These are phyloP conservation scores for Epizoanthus stellaris DNA, from an alignment of 92 coral and sea anemone genomes.

Conservation along the genomic window DNA sequence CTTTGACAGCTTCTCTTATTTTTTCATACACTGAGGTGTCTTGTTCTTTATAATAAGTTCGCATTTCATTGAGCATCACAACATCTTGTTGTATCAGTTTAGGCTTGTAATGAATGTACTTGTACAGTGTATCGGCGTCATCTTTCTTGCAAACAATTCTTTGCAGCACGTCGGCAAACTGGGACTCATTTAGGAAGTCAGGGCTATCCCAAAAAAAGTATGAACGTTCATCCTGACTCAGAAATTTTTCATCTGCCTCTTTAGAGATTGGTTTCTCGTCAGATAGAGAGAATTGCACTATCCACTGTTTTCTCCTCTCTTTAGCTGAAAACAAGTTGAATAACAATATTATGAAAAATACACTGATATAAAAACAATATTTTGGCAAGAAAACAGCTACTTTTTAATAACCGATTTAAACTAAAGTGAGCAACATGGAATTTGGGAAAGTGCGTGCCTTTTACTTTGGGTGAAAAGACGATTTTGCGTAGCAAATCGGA, in stretches of 20 bases:
- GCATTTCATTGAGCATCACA: neutral
- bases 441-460: too few relatives aligned
- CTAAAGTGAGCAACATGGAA: too few relatives aligned
- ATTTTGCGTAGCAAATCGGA: too few relatives aligned
- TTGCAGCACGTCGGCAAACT: constrained; percentile 25
- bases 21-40: neutral
- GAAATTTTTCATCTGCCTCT: neutral
- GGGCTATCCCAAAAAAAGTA: constrained; percentile 43
- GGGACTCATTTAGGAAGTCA: constrained; percentile 31
- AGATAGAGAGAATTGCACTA: constrained; percentile 21
- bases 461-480: too few relatives aligned
- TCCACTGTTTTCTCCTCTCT: neutral
- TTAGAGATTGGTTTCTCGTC: constrained; percentile 18
- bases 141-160: constrained; percentile 30
- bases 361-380: too few relatives aligned
- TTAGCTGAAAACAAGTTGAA: constrained; percentile 1
- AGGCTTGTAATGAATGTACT: neutral
- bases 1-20: neutral
- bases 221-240: neutral
- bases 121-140: neutral
- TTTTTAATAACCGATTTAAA: too few relatives aligned
- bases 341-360: too few relatives aligned
- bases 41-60: neutral
- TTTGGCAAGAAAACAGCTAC: too few relatives aligned
- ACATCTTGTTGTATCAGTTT: neutral